Conservation (phyloP, 2,797 vertebrate species). For the Gorsachius magnificus region DNA sequence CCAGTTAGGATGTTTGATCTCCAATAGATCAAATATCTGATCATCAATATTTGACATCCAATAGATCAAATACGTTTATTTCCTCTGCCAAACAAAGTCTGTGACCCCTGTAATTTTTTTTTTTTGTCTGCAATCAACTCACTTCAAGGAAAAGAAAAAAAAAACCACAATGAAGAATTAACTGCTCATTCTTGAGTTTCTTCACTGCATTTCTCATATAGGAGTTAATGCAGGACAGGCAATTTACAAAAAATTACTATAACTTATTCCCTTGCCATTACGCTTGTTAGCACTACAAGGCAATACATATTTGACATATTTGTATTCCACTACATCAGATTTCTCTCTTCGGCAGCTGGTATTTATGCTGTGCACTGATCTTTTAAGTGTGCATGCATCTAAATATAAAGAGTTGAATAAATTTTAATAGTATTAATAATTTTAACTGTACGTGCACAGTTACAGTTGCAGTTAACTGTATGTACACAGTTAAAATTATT, state of each 20-base stretch:
- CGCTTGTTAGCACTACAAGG: slow-evolving; percentile 14
- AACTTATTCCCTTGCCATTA: slow-evolving; percentile 4
- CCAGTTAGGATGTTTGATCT: neutral
- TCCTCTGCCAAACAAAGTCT: neutral
- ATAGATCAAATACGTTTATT: neutral
- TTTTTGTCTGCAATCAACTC: neutral
- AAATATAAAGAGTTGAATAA: slow-evolving; percentile 12
- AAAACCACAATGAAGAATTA: neutral
- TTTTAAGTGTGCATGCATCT: neutral
- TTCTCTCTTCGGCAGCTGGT: slow-evolving; percentile 21
- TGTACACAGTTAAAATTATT: neutral
- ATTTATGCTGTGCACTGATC: slow-evolving; percentile 14
- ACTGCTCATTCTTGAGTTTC: neutral
- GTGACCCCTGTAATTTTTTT: neutral
- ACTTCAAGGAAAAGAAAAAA: neutral
- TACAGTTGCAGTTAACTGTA: neutral
- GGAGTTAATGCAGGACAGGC: neutral
- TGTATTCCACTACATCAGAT: neutral
- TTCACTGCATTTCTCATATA: neutral
- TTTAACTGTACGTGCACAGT: neutral
- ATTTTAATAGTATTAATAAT: slow-evolving; percentile 36
- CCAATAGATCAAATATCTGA: neutral
- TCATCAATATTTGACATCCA: neutral
- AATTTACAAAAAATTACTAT: neutral
- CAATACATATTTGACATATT: neutral